Conservation (phyloP, 2,888 invertebrate genomes). For the Idaea aversata region DNA sequence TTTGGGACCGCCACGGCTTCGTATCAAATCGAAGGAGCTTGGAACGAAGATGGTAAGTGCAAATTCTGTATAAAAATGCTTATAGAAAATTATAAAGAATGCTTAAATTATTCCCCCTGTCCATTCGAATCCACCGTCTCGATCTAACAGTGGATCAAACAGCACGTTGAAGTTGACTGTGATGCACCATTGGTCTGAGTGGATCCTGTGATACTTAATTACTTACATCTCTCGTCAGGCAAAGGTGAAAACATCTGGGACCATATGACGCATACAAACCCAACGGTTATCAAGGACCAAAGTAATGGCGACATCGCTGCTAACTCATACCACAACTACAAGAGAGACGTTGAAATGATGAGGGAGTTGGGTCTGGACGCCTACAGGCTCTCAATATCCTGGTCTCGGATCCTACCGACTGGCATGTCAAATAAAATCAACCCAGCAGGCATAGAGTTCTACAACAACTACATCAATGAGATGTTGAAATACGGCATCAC, state of each 20-base stretch:
- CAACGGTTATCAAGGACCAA: constrained; percentile 39
- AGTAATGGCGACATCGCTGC: constrained; percentile 81
- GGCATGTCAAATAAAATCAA: constrained; percentile 76
- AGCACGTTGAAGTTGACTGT: no score
- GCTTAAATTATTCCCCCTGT: no score
- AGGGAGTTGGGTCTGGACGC: constrained; percentile 64
- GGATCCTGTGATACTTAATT: no score
- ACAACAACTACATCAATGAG: constrained; percentile 82
- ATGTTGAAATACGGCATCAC: constrained; percentile 80
- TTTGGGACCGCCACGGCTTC: constrained; percentile 64
- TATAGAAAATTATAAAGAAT: no score
- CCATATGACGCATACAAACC: constrained; percentile 46
- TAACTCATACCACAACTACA: constrained; percentile 81
- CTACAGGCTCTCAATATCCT: constrained; percentile 80
- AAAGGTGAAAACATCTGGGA: constrained; percentile 61
- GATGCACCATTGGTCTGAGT: no score
- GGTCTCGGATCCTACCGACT: constrained; percentile 82
- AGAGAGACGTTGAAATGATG: constrained; percentile 76
- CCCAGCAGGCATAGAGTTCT: constrained; percentile 81
- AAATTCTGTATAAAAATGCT: not conserved
- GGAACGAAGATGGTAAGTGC: constrained; percentile 65
- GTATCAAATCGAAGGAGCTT: constrained; percentile 76
- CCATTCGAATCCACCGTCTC: no score
- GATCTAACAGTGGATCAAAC: no score
- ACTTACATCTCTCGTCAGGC: constrained; percentile 28